A percentile compares a stretch with the other conserved stretches of the same genome.
These are phyloP conservation scores for Tetranychus cinnabarinus DNA, from an alignment of 1,140 invertebrate species.

Conservation along the genomic window DNA sequence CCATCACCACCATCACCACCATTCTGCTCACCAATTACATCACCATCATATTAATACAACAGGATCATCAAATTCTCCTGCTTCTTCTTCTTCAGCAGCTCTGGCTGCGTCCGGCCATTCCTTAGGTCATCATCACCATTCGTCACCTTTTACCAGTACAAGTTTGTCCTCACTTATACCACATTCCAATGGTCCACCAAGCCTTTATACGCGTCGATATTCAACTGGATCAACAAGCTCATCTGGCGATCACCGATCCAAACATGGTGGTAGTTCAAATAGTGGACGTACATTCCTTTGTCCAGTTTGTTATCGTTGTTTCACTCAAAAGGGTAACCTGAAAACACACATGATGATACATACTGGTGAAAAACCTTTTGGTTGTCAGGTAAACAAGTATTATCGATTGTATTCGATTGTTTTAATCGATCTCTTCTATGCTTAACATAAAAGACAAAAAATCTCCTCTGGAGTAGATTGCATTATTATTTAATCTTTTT, in stretches of 20 bases:
- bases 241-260: neutral
- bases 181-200: neutral
- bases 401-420: no score
- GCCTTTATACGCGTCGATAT: neutral
- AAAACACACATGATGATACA: conserved; percentile 34
- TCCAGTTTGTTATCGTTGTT: conserved; percentile 15
- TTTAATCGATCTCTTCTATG: no score
- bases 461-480: no score
- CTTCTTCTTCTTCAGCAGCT: no score
- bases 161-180: neutral
- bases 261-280: neutral
- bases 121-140: neutral
- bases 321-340: conserved; percentile 19
- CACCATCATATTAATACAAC: neutral
- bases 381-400: conserved; percentile 19
- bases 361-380: conserved; percentile 24
- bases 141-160: neutral
- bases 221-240: neutral
- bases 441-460: no score
- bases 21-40: no score
- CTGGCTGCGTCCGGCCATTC: no score
- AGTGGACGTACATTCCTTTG: conserved; percentile 16
- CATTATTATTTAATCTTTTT: no score
- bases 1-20: no score
- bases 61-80: neutral